Evolutionary conservation across 2,797 vertebrate genomes (phyloP), one percentile per base, ranked within the genome.

Genomic region (Coreius guichenoti): DNA sequence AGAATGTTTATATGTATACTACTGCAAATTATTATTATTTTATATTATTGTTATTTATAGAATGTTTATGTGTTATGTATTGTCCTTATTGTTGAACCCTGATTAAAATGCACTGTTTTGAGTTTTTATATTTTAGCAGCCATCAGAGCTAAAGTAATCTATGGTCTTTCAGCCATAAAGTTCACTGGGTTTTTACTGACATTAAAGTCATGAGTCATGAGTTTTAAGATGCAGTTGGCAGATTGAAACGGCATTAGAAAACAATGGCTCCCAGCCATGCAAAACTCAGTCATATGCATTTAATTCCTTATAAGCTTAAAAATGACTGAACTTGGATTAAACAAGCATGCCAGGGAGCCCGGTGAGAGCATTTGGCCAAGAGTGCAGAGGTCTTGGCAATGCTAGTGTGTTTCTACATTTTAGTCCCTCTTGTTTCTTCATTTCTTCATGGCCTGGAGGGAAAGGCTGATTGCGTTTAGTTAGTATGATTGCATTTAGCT

Each of bases 221-320:
- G 29, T 21, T 80, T 63, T 77, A 54, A 49, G 43, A 80, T 63
- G 17, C 54, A 73, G n/a, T 83, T 73, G 68, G 74, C 47, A 73
- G 81, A 45, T 73, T 70, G 33, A 72, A 49, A 54, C 45, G 16
- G 17, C 63, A 39, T 77, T 61, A 51, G 29, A 86, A 82, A 82
- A 69, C 80, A 70, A 74, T 78, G 81, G 75, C 67, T 80, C 21
- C 19, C 2, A 9, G 75, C 81, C 86, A 79, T 79, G 26, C 39
- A 65, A 67, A 87, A 83, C 75, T 73, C 75, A 75, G 54, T 70
- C 73, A 73, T 54, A 73, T 87, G 86, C 77, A 79, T 87, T 83
- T 83, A 83, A 80, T 83, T 87, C 86, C 75, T 79, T 79, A 84
- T 61, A 84, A 84, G 83, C 36, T 78, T 70, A 84, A 43, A 58